Percentiles rank a stretch among this genome's conserved stretches.
These are phyloP conservation scores for Marcusenius ussheri DNA, from an alignment of 2,113 vertebrate genomes.

Conservation along the genomic window DNA sequence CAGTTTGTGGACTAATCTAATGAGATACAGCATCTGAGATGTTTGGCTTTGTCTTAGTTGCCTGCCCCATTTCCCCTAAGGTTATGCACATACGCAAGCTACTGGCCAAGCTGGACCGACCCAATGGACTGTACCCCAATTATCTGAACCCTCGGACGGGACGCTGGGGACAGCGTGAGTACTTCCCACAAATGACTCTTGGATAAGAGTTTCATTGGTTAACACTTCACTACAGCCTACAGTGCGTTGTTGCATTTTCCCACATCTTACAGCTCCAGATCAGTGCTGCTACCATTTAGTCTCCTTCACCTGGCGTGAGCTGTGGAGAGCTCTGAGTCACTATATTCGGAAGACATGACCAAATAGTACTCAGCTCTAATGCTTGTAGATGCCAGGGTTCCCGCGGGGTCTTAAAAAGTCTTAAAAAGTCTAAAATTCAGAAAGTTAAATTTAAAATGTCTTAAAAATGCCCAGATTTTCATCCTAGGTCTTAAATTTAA, in stretches of 20 bases:
- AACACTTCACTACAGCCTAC: not conserved
- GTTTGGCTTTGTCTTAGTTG: not conserved
- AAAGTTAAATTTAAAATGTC: no score
- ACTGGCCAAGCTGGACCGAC: constrained; percentile 95
- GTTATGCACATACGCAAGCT: constrained; percentile 97
- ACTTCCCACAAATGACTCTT: not conserved
- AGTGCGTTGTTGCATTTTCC: not conserved
- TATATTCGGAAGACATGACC: not conserved
- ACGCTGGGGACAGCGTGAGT: constrained; percentile 98
- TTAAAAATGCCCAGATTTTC: no score
- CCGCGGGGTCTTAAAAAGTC: no score
- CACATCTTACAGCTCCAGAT: not conserved
- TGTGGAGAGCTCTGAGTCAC: not conserved
- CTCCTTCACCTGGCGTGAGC: not conserved
- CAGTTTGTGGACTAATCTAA: not conserved
- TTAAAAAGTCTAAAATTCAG: no score
- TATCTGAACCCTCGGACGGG: constrained; percentile 96
- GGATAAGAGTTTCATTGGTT: not conserved
- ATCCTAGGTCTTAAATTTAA: no score
- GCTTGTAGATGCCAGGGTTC: not conserved
- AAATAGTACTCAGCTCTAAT: not conserved
- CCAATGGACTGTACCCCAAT: constrained; percentile 96
- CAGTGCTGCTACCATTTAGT: not conserved
- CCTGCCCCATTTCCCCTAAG: constrained; percentile 50
- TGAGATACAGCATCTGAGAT: not conserved